Percentiles rank a stretch among this genome's conserved stretches.
Conservation (phyloP, 2,888 invertebrate genomes). For the Rotaria sp. region DNA sequence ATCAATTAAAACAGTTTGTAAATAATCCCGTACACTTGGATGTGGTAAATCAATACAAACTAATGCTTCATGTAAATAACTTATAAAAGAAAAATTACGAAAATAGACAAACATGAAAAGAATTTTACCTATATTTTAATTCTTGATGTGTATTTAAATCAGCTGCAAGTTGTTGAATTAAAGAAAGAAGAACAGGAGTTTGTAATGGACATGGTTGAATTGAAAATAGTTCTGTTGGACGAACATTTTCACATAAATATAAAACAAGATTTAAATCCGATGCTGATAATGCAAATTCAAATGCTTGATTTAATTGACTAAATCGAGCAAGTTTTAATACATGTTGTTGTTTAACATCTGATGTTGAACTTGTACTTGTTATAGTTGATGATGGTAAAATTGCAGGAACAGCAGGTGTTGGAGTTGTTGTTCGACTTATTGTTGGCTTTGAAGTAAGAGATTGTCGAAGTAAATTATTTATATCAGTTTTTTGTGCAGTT, state of each 20-base stretch:
- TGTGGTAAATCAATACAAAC: slow-evolving; percentile 71
- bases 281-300: slow-evolving; percentile 73
- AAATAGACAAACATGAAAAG: neutral
- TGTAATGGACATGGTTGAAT: slow-evolving; percentile 67
- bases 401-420: neutral
- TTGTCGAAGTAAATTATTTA: neutral
- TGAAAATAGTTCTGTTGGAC: slow-evolving; percentile 70
- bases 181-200: slow-evolving; percentile 79
- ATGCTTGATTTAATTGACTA: slow-evolving; percentile 76
- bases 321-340: slow-evolving; percentile 61
- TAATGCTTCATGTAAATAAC: slow-evolving; percentile 78
- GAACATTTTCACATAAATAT: slow-evolving; percentile 75
- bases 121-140: slow-evolving; percentile 68
- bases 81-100: slow-evolving; percentile 51
- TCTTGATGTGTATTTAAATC: slow-evolving; percentile 77
- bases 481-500: neutral
- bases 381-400: neutral
- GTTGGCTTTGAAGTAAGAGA: neutral
- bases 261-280: slow-evolving; percentile 79
- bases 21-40: slow-evolving; percentile 73
- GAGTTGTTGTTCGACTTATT: neutral
- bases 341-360: slow-evolving; percentile 47
- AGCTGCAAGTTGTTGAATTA: slow-evolving; percentile 85
- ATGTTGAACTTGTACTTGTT: slow-evolving; percentile 49
- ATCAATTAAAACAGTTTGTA: slow-evolving; percentile 69